A percentile compares a stretch with the other conserved stretches of the same genome.
Evolutionary conservation across 2,888 invertebrate genomes (phyloP).

Genomic region (Cyrtodaria siliqua): DNA sequence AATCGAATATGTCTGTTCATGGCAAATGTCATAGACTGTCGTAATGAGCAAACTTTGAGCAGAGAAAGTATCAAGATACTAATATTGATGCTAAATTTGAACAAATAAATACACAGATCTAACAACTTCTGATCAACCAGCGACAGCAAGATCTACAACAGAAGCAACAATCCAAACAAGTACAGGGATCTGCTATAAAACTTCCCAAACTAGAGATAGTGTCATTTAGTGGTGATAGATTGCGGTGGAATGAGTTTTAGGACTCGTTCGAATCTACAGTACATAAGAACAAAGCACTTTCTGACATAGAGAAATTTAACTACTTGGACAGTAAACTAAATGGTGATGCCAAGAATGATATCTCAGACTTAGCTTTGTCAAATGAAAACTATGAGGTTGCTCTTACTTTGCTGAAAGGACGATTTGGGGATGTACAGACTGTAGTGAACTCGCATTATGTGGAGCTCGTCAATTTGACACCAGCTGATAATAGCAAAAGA

Average conservation of each 20-base stretch:
- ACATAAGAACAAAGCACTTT: constrained; percentile 9
- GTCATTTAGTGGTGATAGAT: constrained; percentile 17
- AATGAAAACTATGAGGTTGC: constrained; percentile 41
- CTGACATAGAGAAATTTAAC: constrained; percentile 14
- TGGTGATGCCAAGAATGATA: constrained; percentile 23
- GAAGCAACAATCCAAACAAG: not conserved
- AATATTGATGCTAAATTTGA: no score
- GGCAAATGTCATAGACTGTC: no score
- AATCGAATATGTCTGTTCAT: no score
- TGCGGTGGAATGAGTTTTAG: constrained; percentile 28
- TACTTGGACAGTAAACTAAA: constrained; percentile 29
- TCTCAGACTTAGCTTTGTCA: constrained; percentile 34
- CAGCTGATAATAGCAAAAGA: constrained; percentile 17
- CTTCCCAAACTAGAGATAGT: constrained; percentile 14
- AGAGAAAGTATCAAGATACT: not conserved
- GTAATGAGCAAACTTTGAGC: not conserved
- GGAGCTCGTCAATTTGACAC: constrained; percentile 23
- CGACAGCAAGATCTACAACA: not conserved
- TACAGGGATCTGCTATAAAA: not conserved
- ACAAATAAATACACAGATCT: not conserved
- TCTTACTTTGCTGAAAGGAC: constrained; percentile 17
- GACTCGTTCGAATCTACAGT: constrained; percentile 8
- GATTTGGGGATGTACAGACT: constrained; percentile 38
- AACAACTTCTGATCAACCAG: not conserved
- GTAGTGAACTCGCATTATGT: constrained; percentile 33